Evolutionary conservation across 2,888 invertebrate species (phyloP), one percentile per base, ranked within the genome.

Genomic region (Coecobrya sp.): DNA sequence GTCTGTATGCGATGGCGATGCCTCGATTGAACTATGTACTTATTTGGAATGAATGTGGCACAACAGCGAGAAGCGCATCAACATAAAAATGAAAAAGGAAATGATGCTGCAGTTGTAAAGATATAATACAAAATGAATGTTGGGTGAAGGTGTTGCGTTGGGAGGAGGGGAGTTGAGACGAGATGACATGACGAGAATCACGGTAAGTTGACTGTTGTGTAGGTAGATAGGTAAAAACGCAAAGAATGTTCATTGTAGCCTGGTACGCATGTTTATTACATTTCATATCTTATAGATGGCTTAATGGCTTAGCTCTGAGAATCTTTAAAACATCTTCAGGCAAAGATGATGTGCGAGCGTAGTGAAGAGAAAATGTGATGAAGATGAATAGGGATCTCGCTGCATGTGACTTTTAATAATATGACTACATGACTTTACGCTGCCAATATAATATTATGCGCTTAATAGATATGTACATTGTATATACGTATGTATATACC

Each of bases 21-120:
- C 73, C 22, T 73, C 11, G 42, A n/a, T n/a, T n/a, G n/a, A 73
- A 36, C 27, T 36, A 73, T 87, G 76, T 45, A 87, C 87, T 70
- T 87, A 87, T 87, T 76, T 76, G 87, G 87, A 87, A 22, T 87
- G 52, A 87, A 76, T 87, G 87, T 52, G n/a, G 42, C 42, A 42
- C 73, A 73, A 52, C 5, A 65, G 36, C 70, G 27, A 16, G 7
- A n/a, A 87, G 70, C 73, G 22, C 59, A 59, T 87, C 62, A 87
- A 19, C 59, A 87, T 52, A 62, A 76, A 62, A 76, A 76, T 16
- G 65, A 76, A 62, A 85, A 85, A 85, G 85, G 85, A 85, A 85
- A 68, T 62, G 85, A 68, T 85, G 65, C n/a, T 22, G 68, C 22
- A 25, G 42, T 62, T 30, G 42, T 19, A n/a, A 42, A 45, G 45